Percentiles rank a stretch among this genome's conserved stretches.
These are phyloP conservation scores for Apis mellifera DNA, from an alignment of 1,140 invertebrate genomes.

Conservation along the genomic window DNA sequence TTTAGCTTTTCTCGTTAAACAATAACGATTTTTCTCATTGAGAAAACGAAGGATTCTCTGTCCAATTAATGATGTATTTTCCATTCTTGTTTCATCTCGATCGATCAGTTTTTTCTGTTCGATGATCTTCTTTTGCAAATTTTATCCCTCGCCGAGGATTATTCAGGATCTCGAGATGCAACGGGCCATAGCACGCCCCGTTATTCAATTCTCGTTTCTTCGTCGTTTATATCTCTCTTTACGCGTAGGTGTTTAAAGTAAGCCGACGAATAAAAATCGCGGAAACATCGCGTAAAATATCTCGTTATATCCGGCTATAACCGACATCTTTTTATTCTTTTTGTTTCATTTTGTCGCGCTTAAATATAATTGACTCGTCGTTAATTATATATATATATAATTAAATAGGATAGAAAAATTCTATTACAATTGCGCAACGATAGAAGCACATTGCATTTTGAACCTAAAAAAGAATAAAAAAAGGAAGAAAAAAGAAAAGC, in stretches of 20 bases:
- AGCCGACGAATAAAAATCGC: conserved; percentile 17
- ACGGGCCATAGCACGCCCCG: neutral
- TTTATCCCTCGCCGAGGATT: too few species aligned
- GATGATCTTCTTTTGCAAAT: too few species aligned
- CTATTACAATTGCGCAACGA: neutral
- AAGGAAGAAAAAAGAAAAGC: neutral
- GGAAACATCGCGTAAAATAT: conserved; percentile 34
- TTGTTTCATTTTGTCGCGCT: neutral
- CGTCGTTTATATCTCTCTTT: neutral
- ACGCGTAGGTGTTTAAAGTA: conserved; percentile 37
- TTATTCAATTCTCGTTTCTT: conserved; percentile 15
- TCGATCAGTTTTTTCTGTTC: too few species aligned
- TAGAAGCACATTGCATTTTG: too few species aligned
- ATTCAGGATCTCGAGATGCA: too few species aligned
- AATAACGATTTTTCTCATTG: too few species aligned
- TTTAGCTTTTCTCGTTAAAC: too few species aligned
- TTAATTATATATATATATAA: neutral
- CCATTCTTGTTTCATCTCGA: too few species aligned
- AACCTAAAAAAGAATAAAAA: too few species aligned
- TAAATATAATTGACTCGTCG: conserved; percentile 10
- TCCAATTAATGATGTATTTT: too few species aligned
- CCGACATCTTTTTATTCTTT: conserved; percentile 24
- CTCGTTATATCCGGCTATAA: conserved; percentile 27
- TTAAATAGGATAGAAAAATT: neutral
- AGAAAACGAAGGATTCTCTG: too few species aligned